Conservation (phyloP, 2,113 vertebrate species). For the Rutilus rutilus region DNA sequence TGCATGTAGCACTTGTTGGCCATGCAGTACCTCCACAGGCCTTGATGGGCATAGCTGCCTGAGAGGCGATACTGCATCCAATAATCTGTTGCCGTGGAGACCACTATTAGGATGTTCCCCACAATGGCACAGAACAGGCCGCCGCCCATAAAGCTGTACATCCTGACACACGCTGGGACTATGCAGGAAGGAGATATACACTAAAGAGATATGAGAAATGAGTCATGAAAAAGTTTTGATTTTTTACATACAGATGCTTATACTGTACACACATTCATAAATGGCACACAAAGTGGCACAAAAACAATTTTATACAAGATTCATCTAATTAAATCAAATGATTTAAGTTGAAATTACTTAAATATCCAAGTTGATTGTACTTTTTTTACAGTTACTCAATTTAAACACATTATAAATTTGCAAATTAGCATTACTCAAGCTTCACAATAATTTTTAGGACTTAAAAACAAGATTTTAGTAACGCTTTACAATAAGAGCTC, state of each 20-base stretch:
- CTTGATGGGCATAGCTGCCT: conserved; percentile 84
- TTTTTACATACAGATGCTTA: background rate
- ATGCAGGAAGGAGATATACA: conserved; percentile 16
- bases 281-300: too few species aligned
- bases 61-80: conserved; percentile 89
- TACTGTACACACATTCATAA: background rate
- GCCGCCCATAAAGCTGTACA: conserved; percentile 89
- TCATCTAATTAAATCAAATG: too few species aligned
- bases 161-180: conserved; percentile 63
- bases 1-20: conserved; percentile 85
- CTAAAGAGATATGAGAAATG: conserved; percentile 7
- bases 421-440: background rate
- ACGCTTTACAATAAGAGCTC: too few species aligned
- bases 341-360: too few species aligned
- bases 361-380: too few species aligned
- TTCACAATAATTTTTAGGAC: background rate
- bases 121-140: conserved; percentile 86
- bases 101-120: conserved; percentile 83
- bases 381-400: background rate
- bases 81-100: conserved; percentile 65
- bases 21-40: conserved; percentile 86
- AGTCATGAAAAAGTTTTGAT: background rate
- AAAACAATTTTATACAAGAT: too few species aligned
- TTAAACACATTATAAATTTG: background rate
- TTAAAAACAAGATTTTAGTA: background rate